phyloP scores from a whole-genome alignment of 2,113 vertebrate species.

The Hippocampus comes region DNA sequence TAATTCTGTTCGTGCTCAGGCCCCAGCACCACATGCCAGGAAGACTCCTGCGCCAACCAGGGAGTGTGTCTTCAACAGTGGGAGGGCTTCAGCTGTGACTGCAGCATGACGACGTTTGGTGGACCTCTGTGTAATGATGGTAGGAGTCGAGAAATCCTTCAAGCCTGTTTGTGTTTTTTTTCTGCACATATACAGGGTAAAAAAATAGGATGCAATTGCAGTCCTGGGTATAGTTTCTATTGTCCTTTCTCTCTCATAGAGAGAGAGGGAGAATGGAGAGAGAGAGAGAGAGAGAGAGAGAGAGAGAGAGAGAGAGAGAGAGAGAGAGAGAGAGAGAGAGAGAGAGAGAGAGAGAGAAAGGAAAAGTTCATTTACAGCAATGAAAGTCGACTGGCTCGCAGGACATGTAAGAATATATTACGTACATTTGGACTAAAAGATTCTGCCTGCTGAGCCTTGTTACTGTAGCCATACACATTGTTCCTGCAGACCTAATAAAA shows the following conservation, averaged over 20 bases:
- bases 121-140: slow-evolving; percentile 93
- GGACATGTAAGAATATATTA: slow-evolving; percentile 32
- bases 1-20: slow-evolving; percentile 71
- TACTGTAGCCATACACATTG: slow-evolving; percentile 24
- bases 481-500: slow-evolving; percentile 38
- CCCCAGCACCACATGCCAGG: slow-evolving; percentile 94
- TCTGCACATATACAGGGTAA: not conserved
- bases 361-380: slow-evolving; percentile 30
- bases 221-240: no score
- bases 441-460: slow-evolving; percentile 31
- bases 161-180: not conserved
- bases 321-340: no score
- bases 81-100: slow-evolving; percentile 98
- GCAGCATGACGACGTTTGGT: slow-evolving; percentile 95
- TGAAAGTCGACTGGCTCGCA: slow-evolving; percentile 22
- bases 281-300: no score
- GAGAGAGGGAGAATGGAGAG: no score
- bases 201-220: slow-evolving; percentile 6
- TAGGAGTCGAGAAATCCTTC: slow-evolving; percentile 69
- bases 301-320: no score
- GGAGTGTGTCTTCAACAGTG: slow-evolving; percentile 97
- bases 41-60: slow-evolving; percentile 97
- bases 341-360: no score
- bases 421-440: slow-evolving; percentile 13
- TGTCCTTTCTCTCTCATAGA: no score